Evolutionary conservation across 2,797 vertebrate genomes (phyloP).

Genomic region (Brachyrhaphis roseni): DNA sequence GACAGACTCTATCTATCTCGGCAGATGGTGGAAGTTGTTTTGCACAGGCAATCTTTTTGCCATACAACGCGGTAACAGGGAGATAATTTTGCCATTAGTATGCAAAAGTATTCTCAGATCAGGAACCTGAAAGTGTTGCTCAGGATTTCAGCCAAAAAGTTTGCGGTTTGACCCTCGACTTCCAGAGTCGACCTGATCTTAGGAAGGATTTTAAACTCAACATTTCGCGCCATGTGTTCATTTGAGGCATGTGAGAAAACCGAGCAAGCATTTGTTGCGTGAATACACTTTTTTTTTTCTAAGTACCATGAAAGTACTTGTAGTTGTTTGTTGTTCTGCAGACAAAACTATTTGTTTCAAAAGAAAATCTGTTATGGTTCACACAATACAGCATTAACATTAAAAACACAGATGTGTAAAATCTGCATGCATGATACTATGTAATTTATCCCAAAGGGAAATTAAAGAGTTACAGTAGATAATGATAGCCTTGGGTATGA

Average conservation of each 20-base stretch:
- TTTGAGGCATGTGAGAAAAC: neutral
- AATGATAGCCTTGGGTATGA: too few species aligned
- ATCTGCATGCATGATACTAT: neutral
- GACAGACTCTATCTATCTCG: neutral
- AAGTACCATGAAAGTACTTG: neutral
- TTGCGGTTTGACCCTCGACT: neutral
- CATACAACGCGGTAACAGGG: neutral
- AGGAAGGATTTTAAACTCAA: neutral
- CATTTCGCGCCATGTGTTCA: neutral
- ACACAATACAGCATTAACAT: neutral
- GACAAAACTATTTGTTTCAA: neutral
- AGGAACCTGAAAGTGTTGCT: neutral
- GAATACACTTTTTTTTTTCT: too few species aligned
- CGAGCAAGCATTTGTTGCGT: too few species aligned
- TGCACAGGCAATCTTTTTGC: conserved; percentile 1
- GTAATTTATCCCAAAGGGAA: too few species aligned
- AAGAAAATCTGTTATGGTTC: neutral
- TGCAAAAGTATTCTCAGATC: neutral
- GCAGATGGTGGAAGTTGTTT: conserved; percentile 6
- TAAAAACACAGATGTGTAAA: neutral
- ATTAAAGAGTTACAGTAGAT: too few species aligned
- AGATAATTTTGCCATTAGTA: conserved; percentile 1
- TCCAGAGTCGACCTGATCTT: neutral
- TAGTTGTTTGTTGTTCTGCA: neutral
- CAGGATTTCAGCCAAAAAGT: neutral